Base-by-base conservation (phyloP, 2,113 vertebrate species). In the Vidua chalybeata region DNA sequence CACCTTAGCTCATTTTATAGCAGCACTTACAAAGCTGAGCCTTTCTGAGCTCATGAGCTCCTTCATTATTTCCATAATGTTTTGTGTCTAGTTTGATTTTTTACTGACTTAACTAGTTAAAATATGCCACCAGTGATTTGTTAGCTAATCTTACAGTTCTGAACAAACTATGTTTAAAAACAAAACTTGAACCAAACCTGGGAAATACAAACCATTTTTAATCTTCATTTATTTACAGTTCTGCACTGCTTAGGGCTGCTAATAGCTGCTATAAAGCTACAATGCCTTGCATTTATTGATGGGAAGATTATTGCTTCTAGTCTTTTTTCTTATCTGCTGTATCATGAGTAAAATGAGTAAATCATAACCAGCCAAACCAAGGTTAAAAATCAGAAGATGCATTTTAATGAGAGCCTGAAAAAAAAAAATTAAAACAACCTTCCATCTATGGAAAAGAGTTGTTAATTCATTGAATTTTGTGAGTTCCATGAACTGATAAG, bases 401-500 rank as follows among this genome's bases (percentile, higher is more conserved):
- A 85, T 96, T 97, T 97, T 96, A 97, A 97, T 79, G 80, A 95
- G 89, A 93, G 78, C 31, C 46, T 77, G 49, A 66, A 89, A 87
- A 91, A 91, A 91, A 91, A 63, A 41, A 75, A 39, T 77, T 83
- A 89, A 88, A 89, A 84, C 68, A 94, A 89, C 79, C 37, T 88
- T 81, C 94, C 85, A 90, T 97, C 90, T 91, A 93, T 64, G 67
- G 84, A 83, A 96, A 87, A 97, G 90, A 96, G 92, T 90, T 97
- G 96, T 94, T 98, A 98, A 97, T 97, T 97, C 96, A 87, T 83
- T 0, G 54, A 96, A 95, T 97, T 97, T 97, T 97, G 94, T 96
- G 97, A 96, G 97, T 97, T 97, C 95, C 94, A 63, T 95, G 97
- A 97, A 97, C 96, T 95, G 97, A 98, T 97, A 97, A 98, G 95